Conservation (phyloP, 1,140 invertebrate species). For the Meloidogyne floridensis region DNA sequence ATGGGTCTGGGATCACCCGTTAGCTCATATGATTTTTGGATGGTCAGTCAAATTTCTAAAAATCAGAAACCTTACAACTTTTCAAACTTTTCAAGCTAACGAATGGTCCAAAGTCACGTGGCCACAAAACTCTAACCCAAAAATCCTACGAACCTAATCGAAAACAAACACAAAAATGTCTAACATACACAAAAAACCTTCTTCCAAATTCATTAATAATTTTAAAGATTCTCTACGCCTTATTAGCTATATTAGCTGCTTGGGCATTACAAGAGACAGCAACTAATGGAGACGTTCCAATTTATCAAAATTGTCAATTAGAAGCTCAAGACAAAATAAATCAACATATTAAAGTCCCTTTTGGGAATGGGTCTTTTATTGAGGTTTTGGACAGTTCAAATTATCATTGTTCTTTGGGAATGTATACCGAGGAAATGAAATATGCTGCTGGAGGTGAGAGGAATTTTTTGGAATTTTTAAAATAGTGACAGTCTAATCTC, state of each 20-base stretch:
- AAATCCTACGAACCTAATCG: too few relatives aligned
- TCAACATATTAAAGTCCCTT: constrained; percentile 1
- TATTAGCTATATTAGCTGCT: constrained; percentile 55
- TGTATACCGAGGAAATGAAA: constrained; percentile 65
- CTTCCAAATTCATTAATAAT: constrained; percentile 16
- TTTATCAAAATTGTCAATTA: constrained; percentile 56
- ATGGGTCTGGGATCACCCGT: too few relatives aligned
- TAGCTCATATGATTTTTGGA: too few relatives aligned
- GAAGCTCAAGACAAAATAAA: constrained; percentile 58
- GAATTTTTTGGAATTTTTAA: not conserved
- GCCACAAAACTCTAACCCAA: too few relatives aligned
- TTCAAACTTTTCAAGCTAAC: too few relatives aligned
- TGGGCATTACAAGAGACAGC: constrained; percentile 59
- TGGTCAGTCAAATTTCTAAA: too few relatives aligned
- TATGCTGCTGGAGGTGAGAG: constrained; percentile 44
- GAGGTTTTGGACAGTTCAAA: constrained; percentile 62
- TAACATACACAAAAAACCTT: not conserved
- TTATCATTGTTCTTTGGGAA: constrained; percentile 64
- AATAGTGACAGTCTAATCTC: too few relatives aligned
- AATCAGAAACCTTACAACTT: too few relatives aligned
- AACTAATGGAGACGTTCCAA: constrained; percentile 56
- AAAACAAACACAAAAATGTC: not conserved
- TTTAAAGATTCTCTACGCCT: constrained; percentile 55
- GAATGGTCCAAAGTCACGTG: too few relatives aligned
- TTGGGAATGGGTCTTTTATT: constrained; percentile 48